Base-by-base conservation (phyloP, 2,888 invertebrate species). In the Hirtodrosophila confusa region DNA sequence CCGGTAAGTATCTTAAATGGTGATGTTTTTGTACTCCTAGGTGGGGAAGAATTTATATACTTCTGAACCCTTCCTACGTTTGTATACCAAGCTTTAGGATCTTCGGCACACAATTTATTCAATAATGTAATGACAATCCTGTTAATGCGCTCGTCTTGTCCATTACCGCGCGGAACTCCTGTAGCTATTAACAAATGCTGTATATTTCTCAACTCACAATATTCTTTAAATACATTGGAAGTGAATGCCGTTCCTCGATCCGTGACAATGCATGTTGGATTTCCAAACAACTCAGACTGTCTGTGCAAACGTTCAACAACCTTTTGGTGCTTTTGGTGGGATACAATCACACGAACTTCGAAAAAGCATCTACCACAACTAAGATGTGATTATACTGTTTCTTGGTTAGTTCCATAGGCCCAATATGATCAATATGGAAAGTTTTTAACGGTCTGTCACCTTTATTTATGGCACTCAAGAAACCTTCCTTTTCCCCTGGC, bases 201-300 rank as follows among this genome's bases (percentile, higher is more conserved):
- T n/a, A 51, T 41, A 17, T 9, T 10, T 8, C 23, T 10, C 23
- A 9, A 4, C 10, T 35, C 35, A 1, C 33, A 33, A 23, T 33
- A 53, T 9, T 43, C 33, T 5, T 12, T 31, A 35, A 54, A 44
- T 12, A 17, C 11, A 29, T 10, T 6, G 2, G 37, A 24, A 3
- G 45, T 45, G 6, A 55, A 55, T 9, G 39, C 31, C 10, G 45
- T 29, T 12, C 6, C 12, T 35, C 33, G 9, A 33, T 56, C 33
- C 4, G 24, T 56, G 5, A 55, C 23, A 4, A 33, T 24, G 2
- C 45, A 29, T 9, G 8, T 27, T 3, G 53, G 31, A 11, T 37
- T 40, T 33, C 24, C 47, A 27, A 56, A 40, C 3, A 39, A 8
- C n/a, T n/a, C n/a, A 5, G 44, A 24, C 23, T 17, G 17, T 29